These are phyloP conservation scores for Petrocephalus zakoni DNA, from an alignment of 2,113 vertebrate genomes.

Conservation along the genomic window DNA sequence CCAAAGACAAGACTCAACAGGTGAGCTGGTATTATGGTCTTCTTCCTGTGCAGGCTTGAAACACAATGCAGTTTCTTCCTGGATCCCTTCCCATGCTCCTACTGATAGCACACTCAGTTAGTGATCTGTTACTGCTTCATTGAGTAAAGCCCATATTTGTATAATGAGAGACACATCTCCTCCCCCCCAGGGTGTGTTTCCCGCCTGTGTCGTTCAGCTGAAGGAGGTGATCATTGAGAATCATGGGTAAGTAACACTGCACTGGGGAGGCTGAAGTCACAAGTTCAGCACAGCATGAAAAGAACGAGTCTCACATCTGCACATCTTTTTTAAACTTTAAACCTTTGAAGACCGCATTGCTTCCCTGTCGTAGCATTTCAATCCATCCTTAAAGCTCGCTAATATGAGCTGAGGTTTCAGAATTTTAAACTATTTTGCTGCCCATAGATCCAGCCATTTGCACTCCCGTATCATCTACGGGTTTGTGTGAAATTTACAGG, in stretches of 20 bases:
- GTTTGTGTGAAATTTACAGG: background rate
- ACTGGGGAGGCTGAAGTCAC: background rate
- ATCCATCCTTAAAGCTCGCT: background rate
- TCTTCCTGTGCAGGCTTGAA: background rate
- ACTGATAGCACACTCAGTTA: background rate
- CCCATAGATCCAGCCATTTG: background rate
- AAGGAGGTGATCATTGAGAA: conserved; percentile 78
- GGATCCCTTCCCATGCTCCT: background rate
- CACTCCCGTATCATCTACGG: background rate
- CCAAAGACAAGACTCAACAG: conserved; percentile 73
- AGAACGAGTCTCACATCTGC: background rate
- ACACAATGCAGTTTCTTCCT: background rate
- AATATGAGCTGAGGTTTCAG: background rate
- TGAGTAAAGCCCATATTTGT: background rate
- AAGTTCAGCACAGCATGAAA: background rate
- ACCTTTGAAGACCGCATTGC: background rate
- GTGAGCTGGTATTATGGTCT: conserved; percentile 57
- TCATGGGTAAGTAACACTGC: conserved; percentile 66
- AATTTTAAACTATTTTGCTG: background rate
- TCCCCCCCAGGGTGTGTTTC: conserved; percentile 78
- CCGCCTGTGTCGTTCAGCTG: conserved; percentile 78
- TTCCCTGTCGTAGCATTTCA: background rate
- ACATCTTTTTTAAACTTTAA: background rate
- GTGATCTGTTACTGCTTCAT: background rate
- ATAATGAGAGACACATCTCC: background rate